Evolutionary conservation across 1,140 invertebrate genomes (phyloP).

Genomic region (Holotrichia oblita): DNA sequence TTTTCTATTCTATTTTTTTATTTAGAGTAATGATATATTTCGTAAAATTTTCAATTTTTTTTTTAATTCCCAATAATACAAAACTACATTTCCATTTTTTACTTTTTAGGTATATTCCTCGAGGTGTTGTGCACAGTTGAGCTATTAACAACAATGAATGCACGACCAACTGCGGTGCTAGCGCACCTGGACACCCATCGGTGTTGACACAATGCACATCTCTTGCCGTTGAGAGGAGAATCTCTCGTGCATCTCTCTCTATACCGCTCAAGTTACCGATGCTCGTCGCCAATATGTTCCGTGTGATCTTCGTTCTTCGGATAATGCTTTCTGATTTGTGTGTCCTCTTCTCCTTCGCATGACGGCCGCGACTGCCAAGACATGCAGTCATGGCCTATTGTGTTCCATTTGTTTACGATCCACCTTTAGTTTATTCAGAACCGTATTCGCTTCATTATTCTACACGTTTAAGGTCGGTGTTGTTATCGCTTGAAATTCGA

Average conservation of each 20-base stretch:
- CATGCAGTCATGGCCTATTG: neutral
- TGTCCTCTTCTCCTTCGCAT: slow-evolving; percentile 5
- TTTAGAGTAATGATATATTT: too few relatives aligned
- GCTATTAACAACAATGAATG: slow-evolving; percentile 29
- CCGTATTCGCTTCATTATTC: neutral
- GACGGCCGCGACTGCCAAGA: neutral
- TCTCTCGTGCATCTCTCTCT: neutral
- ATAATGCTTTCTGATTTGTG: slow-evolving; percentile 13
- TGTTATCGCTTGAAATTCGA: too few relatives aligned
- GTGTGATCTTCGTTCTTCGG: neutral
- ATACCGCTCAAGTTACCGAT: neutral
- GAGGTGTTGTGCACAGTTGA: neutral
- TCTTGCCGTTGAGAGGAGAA: neutral
- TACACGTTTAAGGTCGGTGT: neutral
- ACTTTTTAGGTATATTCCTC: neutral
- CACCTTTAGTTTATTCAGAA: neutral
- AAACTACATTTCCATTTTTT: neutral
- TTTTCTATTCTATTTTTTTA: too few relatives aligned
- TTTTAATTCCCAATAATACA: too few relatives aligned
- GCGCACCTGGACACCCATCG: slow-evolving; percentile 17
- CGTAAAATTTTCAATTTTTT: too few relatives aligned
- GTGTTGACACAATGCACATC: slow-evolving; percentile 29
- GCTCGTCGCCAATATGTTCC: neutral
- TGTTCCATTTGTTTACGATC: slow-evolving; percentile 20
- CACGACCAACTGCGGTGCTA: slow-evolving; percentile 6